These are phyloP conservation scores for Bombus picipes DNA, from an alignment of 1,140 invertebrate genomes.

Conservation along the genomic window DNA sequence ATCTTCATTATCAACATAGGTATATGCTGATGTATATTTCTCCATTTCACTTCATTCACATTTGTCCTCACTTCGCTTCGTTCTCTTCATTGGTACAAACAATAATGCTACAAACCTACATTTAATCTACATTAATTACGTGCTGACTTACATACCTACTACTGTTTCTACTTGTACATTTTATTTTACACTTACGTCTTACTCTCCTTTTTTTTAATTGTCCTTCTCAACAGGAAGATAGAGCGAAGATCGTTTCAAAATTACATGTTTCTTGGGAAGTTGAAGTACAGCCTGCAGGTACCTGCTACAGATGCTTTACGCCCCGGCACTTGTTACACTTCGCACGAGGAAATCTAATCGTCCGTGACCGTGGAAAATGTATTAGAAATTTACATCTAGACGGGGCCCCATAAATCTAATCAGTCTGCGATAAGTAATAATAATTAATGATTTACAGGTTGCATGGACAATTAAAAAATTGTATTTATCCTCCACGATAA, in stretches of 20 bases:
- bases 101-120: background rate
- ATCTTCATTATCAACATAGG: too few species aligned
- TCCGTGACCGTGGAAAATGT: background rate
- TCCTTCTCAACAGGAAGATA: too few species aligned
- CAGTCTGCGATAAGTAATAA: slow-evolving; percentile 22
- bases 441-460: slow-evolving; percentile 41
- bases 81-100: background rate
- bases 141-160: too few species aligned
- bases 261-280: background rate
- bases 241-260: background rate
- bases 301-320: background rate
- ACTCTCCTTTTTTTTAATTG: too few species aligned
- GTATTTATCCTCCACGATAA: slow-evolving; percentile 17
- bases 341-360: slow-evolving; percentile 19
- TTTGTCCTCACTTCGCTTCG: too few species aligned
- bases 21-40: too few species aligned
- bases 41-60: too few species aligned
- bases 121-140: background rate
- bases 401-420: slow-evolving; percentile 11
- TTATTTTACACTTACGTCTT: background rate
- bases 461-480: slow-evolving; percentile 41
- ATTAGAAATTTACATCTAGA: slow-evolving; percentile 23
- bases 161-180: background rate
- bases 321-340: background rate
- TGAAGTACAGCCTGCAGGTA: background rate